These are phyloP conservation scores for Lochmaea capreae DNA, from an alignment of 2,888 invertebrate species.

Conservation along the genomic window DNA sequence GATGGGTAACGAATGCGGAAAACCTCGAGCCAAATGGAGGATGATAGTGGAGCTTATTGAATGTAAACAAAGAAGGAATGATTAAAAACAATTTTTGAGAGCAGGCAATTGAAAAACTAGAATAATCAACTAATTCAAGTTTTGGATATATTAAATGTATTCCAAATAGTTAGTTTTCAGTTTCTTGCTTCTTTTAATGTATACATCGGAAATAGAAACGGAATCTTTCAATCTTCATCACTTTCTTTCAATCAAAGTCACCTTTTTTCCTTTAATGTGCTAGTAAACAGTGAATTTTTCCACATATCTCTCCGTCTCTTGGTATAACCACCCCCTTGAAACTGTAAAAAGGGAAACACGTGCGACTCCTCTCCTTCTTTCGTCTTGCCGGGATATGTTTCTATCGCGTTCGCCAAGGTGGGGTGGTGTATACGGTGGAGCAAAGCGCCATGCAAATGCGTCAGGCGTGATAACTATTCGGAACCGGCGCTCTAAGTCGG, in stretches of 20 bases:
- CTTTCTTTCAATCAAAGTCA: slow-evolving; percentile 52
- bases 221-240: too few relatives aligned
- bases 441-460: slow-evolving; percentile 65
- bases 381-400: slow-evolving; percentile 53
- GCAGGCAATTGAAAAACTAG: too few relatives aligned
- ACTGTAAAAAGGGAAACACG: slow-evolving; percentile 62
- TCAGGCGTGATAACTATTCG: slow-evolving; percentile 66
- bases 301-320: slow-evolving; percentile 53
- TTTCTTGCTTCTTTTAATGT: too few relatives aligned
- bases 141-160: too few relatives aligned
- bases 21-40: too few relatives aligned
- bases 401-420: slow-evolving; percentile 57
- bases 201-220: too few relatives aligned
- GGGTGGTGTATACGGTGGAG: slow-evolving; percentile 57
- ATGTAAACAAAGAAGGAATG: too few relatives aligned
- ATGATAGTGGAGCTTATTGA: too few relatives aligned
- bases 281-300: slow-evolving; percentile 59
- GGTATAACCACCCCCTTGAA: slow-evolving; percentile 46
- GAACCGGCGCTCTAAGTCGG: slow-evolving; percentile 63
- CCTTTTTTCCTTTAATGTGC: slow-evolving; percentile 57
- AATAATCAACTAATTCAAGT: too few relatives aligned
- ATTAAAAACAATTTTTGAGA: too few relatives aligned
- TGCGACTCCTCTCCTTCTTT: slow-evolving; percentile 53
- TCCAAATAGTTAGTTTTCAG: too few relatives aligned
- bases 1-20: too few relatives aligned